Conservation (phyloP, 2,113 vertebrate genomes). For the Mormyrus lacerda region DNA sequence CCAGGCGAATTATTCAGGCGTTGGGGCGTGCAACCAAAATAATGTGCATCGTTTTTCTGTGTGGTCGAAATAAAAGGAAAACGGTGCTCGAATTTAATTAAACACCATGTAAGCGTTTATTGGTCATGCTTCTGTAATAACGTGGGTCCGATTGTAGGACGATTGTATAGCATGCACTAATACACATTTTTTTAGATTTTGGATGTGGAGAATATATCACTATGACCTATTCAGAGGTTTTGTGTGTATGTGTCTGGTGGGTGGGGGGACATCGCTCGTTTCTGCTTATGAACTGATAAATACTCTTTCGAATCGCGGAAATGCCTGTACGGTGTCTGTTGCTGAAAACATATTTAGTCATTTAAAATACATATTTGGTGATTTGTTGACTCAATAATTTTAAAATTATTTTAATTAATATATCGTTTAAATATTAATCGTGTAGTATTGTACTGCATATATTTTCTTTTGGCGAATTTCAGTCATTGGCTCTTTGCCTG, state of each 20-base stretch:
- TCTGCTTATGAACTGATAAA: not conserved
- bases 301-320: not conserved
- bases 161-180: not conserved
- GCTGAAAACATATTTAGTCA: not conserved
- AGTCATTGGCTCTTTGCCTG: slow-evolving; percentile 12
- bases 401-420: not conserved
- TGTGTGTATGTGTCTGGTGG: not conserved
- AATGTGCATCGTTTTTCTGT: not conserved
- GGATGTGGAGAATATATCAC: not conserved
- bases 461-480: not conserved
- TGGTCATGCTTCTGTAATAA: not conserved
- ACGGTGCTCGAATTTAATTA: not conserved
- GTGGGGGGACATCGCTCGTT: not conserved
- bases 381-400: not conserved
- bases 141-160: not conserved
- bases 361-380: not conserved
- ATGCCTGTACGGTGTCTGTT: not conserved
- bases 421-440: not conserved
- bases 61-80: not conserved
- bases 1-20: not conserved
- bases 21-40: not conserved
- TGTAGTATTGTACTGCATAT: not conserved
- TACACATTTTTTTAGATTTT: not conserved
- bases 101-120: not conserved
- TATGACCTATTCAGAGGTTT: not conserved